phyloP scores from a whole-genome alignment of 1,140 invertebrate species.

The Prorops nasuta region DNA sequence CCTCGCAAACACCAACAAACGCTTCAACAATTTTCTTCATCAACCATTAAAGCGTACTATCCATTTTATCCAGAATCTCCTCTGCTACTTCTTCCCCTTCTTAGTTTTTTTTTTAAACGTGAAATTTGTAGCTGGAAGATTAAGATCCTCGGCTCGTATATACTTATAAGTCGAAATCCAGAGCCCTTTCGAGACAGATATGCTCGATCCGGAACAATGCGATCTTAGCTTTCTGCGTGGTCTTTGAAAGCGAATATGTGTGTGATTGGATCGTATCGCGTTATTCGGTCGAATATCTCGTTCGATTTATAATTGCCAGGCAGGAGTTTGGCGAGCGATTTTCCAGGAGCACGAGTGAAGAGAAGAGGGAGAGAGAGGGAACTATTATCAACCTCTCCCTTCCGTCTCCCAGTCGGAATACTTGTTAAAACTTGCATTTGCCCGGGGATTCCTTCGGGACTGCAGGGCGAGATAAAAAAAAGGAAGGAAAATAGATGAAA shows the following conservation, averaged over 20 bases:
- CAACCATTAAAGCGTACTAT: no score
- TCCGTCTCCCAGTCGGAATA: not conserved
- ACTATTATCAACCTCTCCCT: conserved; percentile 2
- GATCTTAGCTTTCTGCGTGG: not conserved
- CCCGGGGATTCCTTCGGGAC: conserved; percentile 24
- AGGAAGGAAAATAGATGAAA: no score
- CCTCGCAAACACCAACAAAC: no score
- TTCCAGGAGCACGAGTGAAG: not conserved
- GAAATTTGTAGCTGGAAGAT: no score
- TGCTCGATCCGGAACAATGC: not conserved
- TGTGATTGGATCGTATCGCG: conserved; percentile 26
- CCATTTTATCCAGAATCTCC: no score
- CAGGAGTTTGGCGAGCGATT: not conserved
- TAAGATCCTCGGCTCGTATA: no score
- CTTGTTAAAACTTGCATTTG: no score
- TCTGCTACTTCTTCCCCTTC: no score
- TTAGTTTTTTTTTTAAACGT: no score
- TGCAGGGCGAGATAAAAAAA: conserved; percentile 21
- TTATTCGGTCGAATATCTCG: not conserved
- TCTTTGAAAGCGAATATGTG: not conserved
- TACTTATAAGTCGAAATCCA: no score
- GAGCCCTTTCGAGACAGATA: no score
- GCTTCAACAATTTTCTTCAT: no score
- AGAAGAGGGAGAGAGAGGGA: conserved; percentile 6
- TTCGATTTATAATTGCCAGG: conserved; percentile 6